Base-by-base conservation (phyloP, 30 jellyfish, hydroid and myxozoan species). In the Hydra vulgaris region DNA sequence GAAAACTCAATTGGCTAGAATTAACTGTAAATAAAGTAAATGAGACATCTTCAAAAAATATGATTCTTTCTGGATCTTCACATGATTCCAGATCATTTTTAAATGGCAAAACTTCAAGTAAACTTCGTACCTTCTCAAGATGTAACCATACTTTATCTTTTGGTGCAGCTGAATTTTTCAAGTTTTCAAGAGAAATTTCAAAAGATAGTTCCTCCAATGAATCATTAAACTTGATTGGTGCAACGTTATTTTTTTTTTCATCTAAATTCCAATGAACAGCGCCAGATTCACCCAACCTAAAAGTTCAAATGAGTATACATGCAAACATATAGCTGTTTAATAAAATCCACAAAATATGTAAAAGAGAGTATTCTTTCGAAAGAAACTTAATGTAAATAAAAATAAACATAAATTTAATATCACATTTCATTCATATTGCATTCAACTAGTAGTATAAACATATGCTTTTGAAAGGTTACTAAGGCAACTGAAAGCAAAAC, bases 41-140 rank as follows among this genome's bases (percentile, higher is more conserved):
- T 7, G 88, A 53, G 18, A 92, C 61, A 83, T 92, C 98, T 61
- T 84, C 95, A 74, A 85, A 87, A 4, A 92, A 74, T 17, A 86
- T 94, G 52, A 88, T 54, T 18, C 98, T 86, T 21, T 92, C 98
- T 18, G 96, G 81, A 69, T 92, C 98, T 21, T 83, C 98, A 76
- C 88, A 83, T 4, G 74, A 89, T 0, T 82, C 97, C 17, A 69
- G 25, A 66, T 70, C 71, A 66, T 73, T 82, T 15, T 70, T 17
- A 52, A 22, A 80, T 8, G 81, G 80, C 17, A 27, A 18, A n/a
- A 67, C 7, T 17, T 80, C 84, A 5, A 52, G 25, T 22, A n/a
- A 22, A 26, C 25, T 70, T 1, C 87, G 87, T 15, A 70, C 15
- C 12, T 19, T 26, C 26, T 89, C 97, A 23, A 85, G 27, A 7